Percentiles rank a stretch among this genome's conserved stretches.
Conservation (phyloP, 2,113 vertebrate species). For the Neogobius melanostomus region DNA sequence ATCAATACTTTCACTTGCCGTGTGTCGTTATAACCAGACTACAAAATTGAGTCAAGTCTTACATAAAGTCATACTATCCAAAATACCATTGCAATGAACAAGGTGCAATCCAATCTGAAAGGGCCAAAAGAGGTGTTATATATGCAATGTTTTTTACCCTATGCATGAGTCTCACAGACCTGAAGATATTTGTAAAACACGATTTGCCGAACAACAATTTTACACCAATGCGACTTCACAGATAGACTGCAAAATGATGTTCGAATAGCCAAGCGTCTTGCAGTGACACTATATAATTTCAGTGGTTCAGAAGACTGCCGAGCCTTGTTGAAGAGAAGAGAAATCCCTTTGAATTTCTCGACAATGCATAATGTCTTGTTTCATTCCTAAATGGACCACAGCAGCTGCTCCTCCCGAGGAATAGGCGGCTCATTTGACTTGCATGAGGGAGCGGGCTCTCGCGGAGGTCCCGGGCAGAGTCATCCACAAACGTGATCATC, state of each 20-base stretch:
- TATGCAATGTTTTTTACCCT: too few relatives aligned
- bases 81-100: too few relatives aligned
- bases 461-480: conserved; percentile 24
- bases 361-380: conserved; percentile 11
- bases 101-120: too few relatives aligned
- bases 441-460: conserved; percentile 13
- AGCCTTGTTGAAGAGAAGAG: not conserved
- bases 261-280: not conserved
- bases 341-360: not conserved
- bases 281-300: not conserved
- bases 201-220: too few relatives aligned
- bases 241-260: not conserved
- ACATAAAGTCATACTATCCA: too few relatives aligned
- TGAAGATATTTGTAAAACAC: too few relatives aligned
- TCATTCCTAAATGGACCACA: conserved; percentile 11
- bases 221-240: too few relatives aligned
- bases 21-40: too few relatives aligned
- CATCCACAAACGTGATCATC: not conserved
- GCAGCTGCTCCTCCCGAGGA: not conserved
- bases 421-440: conserved; percentile 27
- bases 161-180: too few relatives aligned
- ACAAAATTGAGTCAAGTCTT: too few relatives aligned
- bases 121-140: too few relatives aligned
- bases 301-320: not conserved
- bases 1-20: too few relatives aligned